These are phyloP conservation scores for Caenorhabditis inopinata DNA, from an alignment of 1,140 invertebrate genomes.

Conservation along the genomic window DNA sequence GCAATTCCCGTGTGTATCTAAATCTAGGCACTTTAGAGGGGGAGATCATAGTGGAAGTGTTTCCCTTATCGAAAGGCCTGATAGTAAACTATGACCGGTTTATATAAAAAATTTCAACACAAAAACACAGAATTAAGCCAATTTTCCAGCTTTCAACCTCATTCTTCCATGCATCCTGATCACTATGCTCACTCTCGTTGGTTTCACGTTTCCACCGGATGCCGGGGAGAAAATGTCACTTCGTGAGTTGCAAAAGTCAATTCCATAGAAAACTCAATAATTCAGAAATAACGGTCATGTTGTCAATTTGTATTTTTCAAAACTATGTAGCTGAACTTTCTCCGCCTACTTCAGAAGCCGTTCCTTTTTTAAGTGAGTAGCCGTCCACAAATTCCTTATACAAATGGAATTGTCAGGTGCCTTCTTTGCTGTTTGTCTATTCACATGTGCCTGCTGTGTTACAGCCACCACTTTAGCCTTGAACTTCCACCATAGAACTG, in stretches of 20 bases:
- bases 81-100: too few relatives aligned
- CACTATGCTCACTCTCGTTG: conserved; percentile 94
- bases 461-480: conserved; percentile 96
- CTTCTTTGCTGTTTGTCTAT: conserved; percentile 99
- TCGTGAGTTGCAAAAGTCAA: conserved; percentile 69
- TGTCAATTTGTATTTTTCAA: conserved; percentile 68
- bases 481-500: conserved; percentile 95
- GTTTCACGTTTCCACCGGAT: conserved; percentile 95
- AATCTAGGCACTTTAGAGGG: too few relatives aligned
- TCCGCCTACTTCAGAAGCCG: conserved; percentile 92
- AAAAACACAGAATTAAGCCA: not conserved
- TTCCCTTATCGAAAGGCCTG: too few relatives aligned
- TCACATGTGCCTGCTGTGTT: conserved; percentile 97
- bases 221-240: conserved; percentile 98
- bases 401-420: conserved; percentile 75
- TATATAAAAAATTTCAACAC: not conserved
- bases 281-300: conserved; percentile 80
- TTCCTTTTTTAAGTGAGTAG: conserved; percentile 85
- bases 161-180: conserved; percentile 98
- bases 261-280: conserved; percentile 59
- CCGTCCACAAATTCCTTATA: not conserved
- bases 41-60: too few relatives aligned
- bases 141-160: conserved; percentile 79
- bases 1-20: too few relatives aligned
- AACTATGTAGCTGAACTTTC: conserved; percentile 73